Evolutionary conservation across 2,888 invertebrate genomes (phyloP).

Genomic region (Hirtodrosophila trivittata): DNA sequence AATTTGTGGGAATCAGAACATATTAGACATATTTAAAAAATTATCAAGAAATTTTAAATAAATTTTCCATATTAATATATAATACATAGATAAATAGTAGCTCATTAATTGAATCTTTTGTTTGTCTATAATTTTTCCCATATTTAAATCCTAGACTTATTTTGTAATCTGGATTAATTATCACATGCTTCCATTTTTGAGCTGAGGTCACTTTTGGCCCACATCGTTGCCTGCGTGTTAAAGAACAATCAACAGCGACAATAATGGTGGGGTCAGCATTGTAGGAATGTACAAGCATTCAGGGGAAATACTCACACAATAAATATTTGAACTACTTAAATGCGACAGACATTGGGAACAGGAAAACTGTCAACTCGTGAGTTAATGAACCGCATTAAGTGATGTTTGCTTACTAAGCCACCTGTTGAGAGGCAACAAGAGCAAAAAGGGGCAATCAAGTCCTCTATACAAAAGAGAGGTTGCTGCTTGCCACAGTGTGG

Average conservation of each 20-base stretch:
- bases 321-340: slow-evolving; percentile 48
- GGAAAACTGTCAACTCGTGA: slow-evolving; percentile 48
- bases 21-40: no score
- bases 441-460: not conserved
- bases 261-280: slow-evolving; percentile 18
- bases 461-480: not conserved
- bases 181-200: no score
- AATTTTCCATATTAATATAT: no score
- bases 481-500: slow-evolving; percentile 35
- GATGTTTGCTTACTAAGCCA: slow-evolving; percentile 16
- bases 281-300: slow-evolving; percentile 4
- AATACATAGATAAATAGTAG: no score
- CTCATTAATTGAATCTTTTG: no score
- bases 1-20: no score
- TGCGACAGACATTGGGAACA: slow-evolving; percentile 14
- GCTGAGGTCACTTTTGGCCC: not conserved
- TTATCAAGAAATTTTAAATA: no score
- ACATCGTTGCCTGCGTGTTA: slow-evolving; percentile 14
- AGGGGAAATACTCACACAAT: slow-evolving; percentile 40
- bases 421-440: slow-evolving; percentile 34
- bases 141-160: no score
- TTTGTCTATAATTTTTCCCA: no score
- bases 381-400: slow-evolving; percentile 59
- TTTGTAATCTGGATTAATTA: no score
- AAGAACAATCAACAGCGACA: slow-evolving; percentile 16